phyloP scores from a whole-genome alignment of 2,888 invertebrate genomes.

The Zygaena filipendulae region DNA sequence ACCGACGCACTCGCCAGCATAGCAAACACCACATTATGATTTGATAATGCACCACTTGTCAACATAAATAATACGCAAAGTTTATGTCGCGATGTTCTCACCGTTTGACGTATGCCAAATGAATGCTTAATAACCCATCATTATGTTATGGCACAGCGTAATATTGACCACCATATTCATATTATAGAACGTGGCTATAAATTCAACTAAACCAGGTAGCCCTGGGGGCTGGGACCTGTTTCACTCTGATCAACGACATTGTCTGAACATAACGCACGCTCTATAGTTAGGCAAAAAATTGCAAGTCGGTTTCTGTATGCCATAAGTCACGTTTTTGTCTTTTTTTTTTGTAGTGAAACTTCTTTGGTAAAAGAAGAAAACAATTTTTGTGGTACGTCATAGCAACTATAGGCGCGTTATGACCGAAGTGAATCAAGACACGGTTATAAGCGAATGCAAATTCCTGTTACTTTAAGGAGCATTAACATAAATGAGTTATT shows the following conservation, averaged over 20 bases:
- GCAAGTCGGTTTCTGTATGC: too few relatives aligned
- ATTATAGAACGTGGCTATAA: constrained; percentile 60
- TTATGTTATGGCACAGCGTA: constrained; percentile 30
- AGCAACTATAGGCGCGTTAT: too few relatives aligned
- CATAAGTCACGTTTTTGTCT: too few relatives aligned
- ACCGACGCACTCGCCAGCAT: constrained; percentile 43
- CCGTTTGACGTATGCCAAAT: constrained; percentile 45
- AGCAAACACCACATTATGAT: constrained; percentile 59
- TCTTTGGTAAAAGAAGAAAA: too few relatives aligned
- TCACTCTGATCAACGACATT: constrained; percentile 16
- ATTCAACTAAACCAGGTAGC: constrained; percentile 54
- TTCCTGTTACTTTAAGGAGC: too few relatives aligned
- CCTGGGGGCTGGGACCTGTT: constrained; percentile 21
- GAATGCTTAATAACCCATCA: constrained; percentile 54
- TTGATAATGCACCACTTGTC: constrained; percentile 64
- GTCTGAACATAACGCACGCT: too few relatives aligned
- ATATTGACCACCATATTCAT: constrained; percentile 58
- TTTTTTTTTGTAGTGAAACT: too few relatives aligned
- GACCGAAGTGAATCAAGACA: too few relatives aligned
- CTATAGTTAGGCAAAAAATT: too few relatives aligned
- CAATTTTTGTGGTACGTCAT: too few relatives aligned
- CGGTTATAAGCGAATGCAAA: too few relatives aligned
- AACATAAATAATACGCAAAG: constrained; percentile 67
- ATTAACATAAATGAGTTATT: too few relatives aligned
- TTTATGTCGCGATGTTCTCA: constrained; percentile 68